Conservation (phyloP, 2,113 vertebrate genomes). For the Tachysurus vachellii region DNA sequence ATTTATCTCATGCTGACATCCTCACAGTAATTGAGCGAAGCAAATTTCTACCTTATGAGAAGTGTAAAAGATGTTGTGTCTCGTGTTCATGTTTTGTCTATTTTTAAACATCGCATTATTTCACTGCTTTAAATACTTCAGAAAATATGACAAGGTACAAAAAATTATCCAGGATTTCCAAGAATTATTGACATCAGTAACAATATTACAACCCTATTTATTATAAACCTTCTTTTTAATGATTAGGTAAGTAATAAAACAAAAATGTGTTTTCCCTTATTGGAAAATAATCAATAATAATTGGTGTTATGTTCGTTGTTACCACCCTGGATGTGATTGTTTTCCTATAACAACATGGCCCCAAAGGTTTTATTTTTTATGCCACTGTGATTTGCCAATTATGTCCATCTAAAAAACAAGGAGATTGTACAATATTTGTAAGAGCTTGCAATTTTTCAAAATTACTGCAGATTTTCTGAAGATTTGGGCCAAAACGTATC, state of each 20-base stretch:
- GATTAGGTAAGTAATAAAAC: neutral
- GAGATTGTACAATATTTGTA: too few species aligned
- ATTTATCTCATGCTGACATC: neutral
- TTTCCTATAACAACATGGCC: neutral
- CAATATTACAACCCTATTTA: neutral
- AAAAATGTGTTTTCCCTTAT: neutral
- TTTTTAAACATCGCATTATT: neutral
- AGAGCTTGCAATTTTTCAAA: too few species aligned
- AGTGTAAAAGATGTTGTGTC: neutral
- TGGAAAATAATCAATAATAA: neutral
- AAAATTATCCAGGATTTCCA: neutral
- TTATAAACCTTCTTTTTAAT: neutral
- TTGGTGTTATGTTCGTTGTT: neutral
- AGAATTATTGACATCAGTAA: neutral
- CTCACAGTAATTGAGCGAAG: neutral
- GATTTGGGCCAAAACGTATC: too few species aligned
- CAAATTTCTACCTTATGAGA: neutral
- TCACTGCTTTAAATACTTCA: neutral
- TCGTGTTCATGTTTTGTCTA: neutral
- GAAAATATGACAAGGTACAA: neutral
- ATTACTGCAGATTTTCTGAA: too few species aligned
- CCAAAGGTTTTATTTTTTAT: neutral
- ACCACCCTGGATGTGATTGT: neutral
- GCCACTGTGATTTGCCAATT: neutral
- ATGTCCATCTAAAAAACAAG: neutral